Conservation (phyloP, 2,113 vertebrate genomes). For the Charina bottae region DNA sequence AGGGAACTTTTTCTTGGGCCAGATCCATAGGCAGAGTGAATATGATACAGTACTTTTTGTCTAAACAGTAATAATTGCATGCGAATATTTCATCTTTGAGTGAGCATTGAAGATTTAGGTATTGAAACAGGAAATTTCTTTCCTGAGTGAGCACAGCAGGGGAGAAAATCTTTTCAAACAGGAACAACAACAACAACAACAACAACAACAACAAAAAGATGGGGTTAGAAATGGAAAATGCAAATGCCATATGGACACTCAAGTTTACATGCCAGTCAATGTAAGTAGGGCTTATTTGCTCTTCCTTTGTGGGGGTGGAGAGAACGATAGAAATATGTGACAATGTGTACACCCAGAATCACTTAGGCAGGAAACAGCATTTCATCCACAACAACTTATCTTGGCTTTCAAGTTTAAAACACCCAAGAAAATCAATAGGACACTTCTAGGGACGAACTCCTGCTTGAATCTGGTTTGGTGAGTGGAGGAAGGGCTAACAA, state of each 20-base stretch:
- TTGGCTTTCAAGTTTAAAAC: conserved; percentile 40
- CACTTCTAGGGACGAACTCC: conserved; percentile 12
- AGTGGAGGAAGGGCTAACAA: background rate
- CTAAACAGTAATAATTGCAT: conserved; percentile 32
- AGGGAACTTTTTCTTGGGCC: background rate
- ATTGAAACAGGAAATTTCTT: conserved; percentile 64
- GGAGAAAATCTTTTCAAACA: conserved; percentile 47
- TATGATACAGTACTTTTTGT: conserved; percentile 10
- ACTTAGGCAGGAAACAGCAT: conserved; percentile 58
- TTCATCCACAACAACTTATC: background rate
- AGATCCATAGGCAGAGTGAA: background rate
- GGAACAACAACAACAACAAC: conserved; percentile 16
- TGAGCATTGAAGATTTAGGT: conserved; percentile 52
- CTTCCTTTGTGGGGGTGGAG: conserved; percentile 29
- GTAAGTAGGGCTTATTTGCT: conserved; percentile 53
- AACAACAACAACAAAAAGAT: background rate
- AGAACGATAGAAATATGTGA: conserved; percentile 43
- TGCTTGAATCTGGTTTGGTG: background rate
- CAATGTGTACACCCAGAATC: conserved; percentile 48
- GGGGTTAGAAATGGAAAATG: conserved; percentile 45
- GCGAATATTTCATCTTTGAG: conserved; percentile 51
- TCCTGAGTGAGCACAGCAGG: conserved; percentile 59
- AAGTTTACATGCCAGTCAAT: conserved; percentile 70
- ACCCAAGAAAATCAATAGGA: background rate
- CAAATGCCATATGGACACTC: conserved; percentile 52